Percentiles rank a stretch among this genome's conserved stretches.
These are phyloP conservation scores for Callimorpha dominula DNA, from an alignment of 2,888 invertebrate species.

Conservation along the genomic window DNA sequence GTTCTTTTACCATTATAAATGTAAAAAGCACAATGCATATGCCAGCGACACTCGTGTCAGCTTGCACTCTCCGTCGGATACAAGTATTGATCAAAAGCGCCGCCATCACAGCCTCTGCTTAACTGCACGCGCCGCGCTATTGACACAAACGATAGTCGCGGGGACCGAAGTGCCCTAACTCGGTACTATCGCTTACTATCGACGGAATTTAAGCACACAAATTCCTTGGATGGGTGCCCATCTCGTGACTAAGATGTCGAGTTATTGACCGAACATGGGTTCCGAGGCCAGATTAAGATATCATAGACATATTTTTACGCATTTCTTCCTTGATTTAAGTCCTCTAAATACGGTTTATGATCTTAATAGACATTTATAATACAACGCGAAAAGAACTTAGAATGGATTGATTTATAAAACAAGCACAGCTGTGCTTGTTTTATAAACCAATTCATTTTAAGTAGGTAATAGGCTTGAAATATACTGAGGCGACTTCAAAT, in stretches of 20 bases:
- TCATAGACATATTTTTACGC: neutral
- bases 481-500: too few relatives aligned
- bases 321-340: neutral
- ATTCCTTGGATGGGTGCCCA: neutral
- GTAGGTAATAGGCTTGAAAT: too few relatives aligned
- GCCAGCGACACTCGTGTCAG: neutral
- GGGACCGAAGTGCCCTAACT: neutral
- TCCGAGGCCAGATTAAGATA: neutral
- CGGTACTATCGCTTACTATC: neutral
- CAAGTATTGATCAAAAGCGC: constrained; percentile 15
- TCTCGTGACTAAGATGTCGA: too few relatives aligned
- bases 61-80: neutral
- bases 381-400: too few relatives aligned
- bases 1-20: neutral
- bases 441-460: too few relatives aligned
- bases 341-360: too few relatives aligned
- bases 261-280: neutral
- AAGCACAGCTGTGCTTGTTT: too few relatives aligned
- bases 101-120: neutral
- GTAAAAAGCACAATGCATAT: neutral
- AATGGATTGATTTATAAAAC: too few relatives aligned
- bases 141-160: neutral
- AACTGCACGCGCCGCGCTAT: neutral
- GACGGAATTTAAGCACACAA: neutral
- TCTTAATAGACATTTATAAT: too few relatives aligned